Percentiles rank a stretch among this genome's conserved stretches.
Conservation (phyloP, 1,140 invertebrate genomes). For the Musca domestica region DNA sequence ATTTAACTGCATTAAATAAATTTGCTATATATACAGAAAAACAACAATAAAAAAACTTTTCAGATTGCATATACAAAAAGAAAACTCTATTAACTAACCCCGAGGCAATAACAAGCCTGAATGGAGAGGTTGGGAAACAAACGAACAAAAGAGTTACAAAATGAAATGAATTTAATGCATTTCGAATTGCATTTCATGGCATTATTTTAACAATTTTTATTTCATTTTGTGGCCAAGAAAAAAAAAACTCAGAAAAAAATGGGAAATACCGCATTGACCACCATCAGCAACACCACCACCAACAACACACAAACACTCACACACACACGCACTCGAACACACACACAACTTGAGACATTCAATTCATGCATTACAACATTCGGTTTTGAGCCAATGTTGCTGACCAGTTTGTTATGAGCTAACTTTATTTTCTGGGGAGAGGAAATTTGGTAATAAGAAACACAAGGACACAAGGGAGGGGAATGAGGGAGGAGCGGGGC, state of each 20-base stretch:
- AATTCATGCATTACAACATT: background rate
- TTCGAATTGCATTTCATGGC: too few relatives aligned
- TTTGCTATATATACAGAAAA: background rate
- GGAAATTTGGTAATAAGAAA: background rate
- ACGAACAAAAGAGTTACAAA: too few relatives aligned
- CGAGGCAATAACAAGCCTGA: too few relatives aligned
- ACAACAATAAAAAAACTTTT: background rate
- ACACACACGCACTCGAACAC: background rate
- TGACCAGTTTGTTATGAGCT: background rate
- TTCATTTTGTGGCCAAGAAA: too few relatives aligned
- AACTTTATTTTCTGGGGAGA: background rate
- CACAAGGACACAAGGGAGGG: background rate
- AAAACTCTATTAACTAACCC: too few relatives aligned
- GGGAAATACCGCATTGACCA: constrained; percentile 14
- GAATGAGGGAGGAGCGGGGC: too few relatives aligned
- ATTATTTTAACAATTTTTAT: too few relatives aligned
- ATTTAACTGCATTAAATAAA: background rate
- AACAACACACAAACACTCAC: background rate
- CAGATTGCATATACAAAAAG: too few relatives aligned
- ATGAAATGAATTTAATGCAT: too few relatives aligned
- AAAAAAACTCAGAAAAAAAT: too few relatives aligned
- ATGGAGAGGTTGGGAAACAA: too few relatives aligned
- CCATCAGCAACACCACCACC: background rate
- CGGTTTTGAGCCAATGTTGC: background rate
- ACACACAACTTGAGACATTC: background rate